Evolutionary conservation across 2,113 vertebrate genomes (phyloP), one percentile per base, ranked within the genome.

Genomic region (Elachura formosa): DNA sequence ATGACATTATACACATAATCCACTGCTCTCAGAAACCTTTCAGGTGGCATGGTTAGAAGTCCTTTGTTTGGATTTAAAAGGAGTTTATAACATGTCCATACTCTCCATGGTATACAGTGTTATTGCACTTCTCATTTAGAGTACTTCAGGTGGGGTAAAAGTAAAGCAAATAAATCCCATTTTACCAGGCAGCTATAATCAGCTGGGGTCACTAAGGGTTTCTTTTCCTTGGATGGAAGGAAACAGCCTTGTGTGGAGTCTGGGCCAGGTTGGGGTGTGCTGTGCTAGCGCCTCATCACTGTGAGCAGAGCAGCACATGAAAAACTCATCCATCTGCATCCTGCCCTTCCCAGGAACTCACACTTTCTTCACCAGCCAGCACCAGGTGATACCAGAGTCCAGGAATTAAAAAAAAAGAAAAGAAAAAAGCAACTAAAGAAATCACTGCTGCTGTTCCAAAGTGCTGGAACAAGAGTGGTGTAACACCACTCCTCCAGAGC

Each of bases 401-500:
- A 84, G 54, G 80, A 92, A 90, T 83, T 67, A 4, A 64, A 75
- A 55, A 36, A 29, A 88, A 43, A 63, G 18, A n/a, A 14, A 8
- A 10, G 9, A 11, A 18, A 48, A 49, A 63, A 6, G 38, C 14
- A 58, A 54, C 49, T 62, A 59, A 75, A 92, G 31, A 71, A 58
- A 41, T 61, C 12, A 11, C 3, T 75, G 56, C 5, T 84, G 40
- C 36, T 54, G 29, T 84, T 81, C 77, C 64, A 36, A 59, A 75
- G 16, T 13, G 28, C 63, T 85, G 85, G 55, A 93, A 73, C 11
- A 26, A 45, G 45, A 17, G 40, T 4, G 43, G 20, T 21, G 59
- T 77, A 62, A 18, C 0, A 0, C 26, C 43, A 26, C 33, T 25
- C 1, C 31, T 81, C 24, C 0, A 3, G 43, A 48, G 68, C 20